Percentiles rank a stretch among this genome's conserved stretches.
Evolutionary conservation across 2,113 vertebrate species (phyloP).

Genomic region (Bombycilla garrulus): DNA sequence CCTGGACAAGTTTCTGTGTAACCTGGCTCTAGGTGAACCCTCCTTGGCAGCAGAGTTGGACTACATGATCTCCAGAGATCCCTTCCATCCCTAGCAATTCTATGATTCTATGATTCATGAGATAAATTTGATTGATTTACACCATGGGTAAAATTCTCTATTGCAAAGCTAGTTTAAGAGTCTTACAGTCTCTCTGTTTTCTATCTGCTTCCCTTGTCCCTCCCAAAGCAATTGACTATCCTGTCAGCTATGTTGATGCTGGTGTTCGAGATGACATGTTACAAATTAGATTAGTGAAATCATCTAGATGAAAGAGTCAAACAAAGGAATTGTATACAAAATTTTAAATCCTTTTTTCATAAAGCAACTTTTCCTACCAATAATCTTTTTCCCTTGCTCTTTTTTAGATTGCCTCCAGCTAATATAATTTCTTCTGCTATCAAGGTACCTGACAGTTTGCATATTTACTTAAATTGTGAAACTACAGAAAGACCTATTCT

Average conservation of each 20-base stretch:
- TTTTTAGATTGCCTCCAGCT: background rate
- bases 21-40: background rate
- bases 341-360: background rate
- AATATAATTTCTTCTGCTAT: background rate
- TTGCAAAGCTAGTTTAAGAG: background rate
- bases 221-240: background rate
- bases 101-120: background rate
- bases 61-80: background rate
- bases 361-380: background rate
- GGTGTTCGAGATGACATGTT: background rate
- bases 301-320: background rate
- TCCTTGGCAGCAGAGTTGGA: background rate
- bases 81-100: background rate
- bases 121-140: background rate
- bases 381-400: background rate
- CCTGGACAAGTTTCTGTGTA: background rate
- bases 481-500: background rate
- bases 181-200: background rate
- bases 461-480: background rate
- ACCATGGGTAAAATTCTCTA: background rate
- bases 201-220: background rate
- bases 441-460: background rate
- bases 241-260: background rate
- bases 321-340: background rate
- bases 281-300: background rate